phyloP scores from a whole-genome alignment of 2,888 invertebrate genomes.

The Nomada fucata region DNA sequence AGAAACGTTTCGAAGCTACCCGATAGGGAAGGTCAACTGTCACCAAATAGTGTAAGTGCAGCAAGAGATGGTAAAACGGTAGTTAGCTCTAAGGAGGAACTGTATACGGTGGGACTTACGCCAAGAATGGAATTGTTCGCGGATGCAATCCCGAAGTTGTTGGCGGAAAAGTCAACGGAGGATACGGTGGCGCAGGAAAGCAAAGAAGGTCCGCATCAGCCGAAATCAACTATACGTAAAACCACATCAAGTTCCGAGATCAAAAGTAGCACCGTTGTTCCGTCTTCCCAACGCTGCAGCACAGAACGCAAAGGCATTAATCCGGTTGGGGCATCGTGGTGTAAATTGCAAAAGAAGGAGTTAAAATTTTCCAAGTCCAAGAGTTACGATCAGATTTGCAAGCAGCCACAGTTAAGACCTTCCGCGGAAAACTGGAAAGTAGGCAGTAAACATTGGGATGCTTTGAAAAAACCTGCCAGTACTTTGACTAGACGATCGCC shows the following conservation, averaged over 20 bases:
- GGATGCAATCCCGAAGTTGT: constrained; percentile 81
- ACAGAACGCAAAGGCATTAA: constrained; percentile 54
- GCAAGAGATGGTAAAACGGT: constrained; percentile 69
- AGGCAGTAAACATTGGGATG: constrained; percentile 59
- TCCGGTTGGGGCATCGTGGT: constrained; percentile 63
- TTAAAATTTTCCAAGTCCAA: constrained; percentile 75
- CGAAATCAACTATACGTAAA: constrained; percentile 24
- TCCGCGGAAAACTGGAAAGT: constrained; percentile 72
- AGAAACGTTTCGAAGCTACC: constrained; percentile 61
- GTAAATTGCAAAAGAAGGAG: constrained; percentile 62
- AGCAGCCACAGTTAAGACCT: constrained; percentile 68
- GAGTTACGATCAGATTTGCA: constrained; percentile 80
- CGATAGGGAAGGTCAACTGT: constrained; percentile 42
- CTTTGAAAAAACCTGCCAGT: constrained; percentile 55
- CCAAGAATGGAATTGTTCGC: constrained; percentile 82
- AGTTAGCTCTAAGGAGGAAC: constrained; percentile 74
- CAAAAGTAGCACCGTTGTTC: not conserved
- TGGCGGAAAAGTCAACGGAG: constrained; percentile 79
- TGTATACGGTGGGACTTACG: constrained; percentile 80
- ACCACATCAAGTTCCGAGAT: constrained; percentile 25
- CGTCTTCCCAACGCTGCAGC: constrained; percentile 17
- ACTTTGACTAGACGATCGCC: constrained; percentile 44
- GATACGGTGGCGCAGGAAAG: constrained; percentile 50
- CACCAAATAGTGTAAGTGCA: constrained; percentile 56
- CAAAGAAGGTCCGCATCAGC: constrained; percentile 36